These are phyloP conservation scores for Pycnomerus fuliginosus DNA, from an alignment of 2,888 invertebrate genomes.

Conservation along the genomic window DNA sequence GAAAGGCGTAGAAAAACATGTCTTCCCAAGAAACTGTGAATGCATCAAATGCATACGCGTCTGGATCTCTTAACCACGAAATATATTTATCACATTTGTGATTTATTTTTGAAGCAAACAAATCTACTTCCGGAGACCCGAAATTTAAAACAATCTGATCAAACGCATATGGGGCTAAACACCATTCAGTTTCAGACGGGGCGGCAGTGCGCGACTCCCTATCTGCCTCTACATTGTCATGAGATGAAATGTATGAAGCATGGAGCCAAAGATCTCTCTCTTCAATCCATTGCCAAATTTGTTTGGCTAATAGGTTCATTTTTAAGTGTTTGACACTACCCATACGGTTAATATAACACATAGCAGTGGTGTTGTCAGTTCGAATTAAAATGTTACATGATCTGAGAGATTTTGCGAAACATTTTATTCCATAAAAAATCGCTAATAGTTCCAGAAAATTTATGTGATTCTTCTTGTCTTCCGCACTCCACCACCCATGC, in stretches of 20 bases:
- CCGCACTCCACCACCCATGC: constrained; percentile 27
- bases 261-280: constrained; percentile 6
- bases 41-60: constrained; percentile 30
- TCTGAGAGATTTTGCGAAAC: constrained; percentile 17
- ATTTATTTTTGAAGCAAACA: too few relatives aligned
- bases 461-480: constrained; percentile 22
- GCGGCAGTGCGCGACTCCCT: background rate
- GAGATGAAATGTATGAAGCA: background rate
- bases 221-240: constrained; percentile 1
- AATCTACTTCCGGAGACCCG: constrained; percentile 18
- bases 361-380: constrained; percentile 15
- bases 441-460: constrained; percentile 18
- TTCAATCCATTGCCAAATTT: background rate
- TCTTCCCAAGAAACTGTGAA: constrained; percentile 30
- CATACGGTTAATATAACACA: constrained; percentile 2
- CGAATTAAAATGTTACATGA: constrained; percentile 19
- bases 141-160: too few relatives aligned
- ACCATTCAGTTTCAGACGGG: too few relatives aligned
- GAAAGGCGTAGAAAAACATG: constrained; percentile 19
- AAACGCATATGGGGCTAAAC: too few relatives aligned
- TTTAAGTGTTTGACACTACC: constrained; percentile 1
- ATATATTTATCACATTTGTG: constrained; percentile 31
- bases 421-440: constrained; percentile 15
- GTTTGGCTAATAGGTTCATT: background rate
- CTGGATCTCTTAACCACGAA: constrained; percentile 27